Base-by-base conservation (phyloP, 1,140 invertebrate genomes). In the Lepidostoma basale region DNA sequence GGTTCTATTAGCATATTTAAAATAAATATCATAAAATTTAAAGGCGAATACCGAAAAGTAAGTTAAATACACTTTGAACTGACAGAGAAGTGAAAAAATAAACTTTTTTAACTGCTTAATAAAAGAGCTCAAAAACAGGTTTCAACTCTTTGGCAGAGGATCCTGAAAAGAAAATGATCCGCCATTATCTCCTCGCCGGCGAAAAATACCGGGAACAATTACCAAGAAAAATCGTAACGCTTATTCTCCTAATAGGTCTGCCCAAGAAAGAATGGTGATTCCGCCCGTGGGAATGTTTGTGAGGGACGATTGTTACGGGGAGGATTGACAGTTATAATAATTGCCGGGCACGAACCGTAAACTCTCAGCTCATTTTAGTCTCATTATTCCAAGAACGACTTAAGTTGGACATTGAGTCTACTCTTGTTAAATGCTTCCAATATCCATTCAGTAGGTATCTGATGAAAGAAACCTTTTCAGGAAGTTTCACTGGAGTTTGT, bases 151-250 rank as follows among this genome's bases (percentile, higher is more conserved):
- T 28, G 49, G 25, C 49, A 30, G 26, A 28, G 23, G 26, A 54
- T 54, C 26, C 20, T 54, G 49, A 54, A 54, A 54, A 54, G 49
- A 28, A 47, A 54, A 54, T 54, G 49, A 54, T 54, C 49, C 26
- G 23, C 49, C 49, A 54, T 54, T 54, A 28, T 54, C 33, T 36
- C 49, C 30, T 26, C n/a, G 49, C 49, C 30, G n/a, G 26, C 26
- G 49, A 30, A 54, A 52, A 54, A 54, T 54, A 54, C 10, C 49
- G 26, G 49, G 49, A 28, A 54, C 49, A 54, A 54, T 54, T 54
- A 54, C 49, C 49, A 54, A 54, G 49, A 54, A 54, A 54, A 54
- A 54, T 54, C 49, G 49, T 54, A 54, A 54, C 28, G 49, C 49
- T 54, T 30, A 54, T 54, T 54, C 49, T 30, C 49, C 26, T 54